These are phyloP conservation scores for Calliphora vomitoria DNA, from an alignment of 2,888 invertebrate genomes.

Conservation along the genomic window DNA sequence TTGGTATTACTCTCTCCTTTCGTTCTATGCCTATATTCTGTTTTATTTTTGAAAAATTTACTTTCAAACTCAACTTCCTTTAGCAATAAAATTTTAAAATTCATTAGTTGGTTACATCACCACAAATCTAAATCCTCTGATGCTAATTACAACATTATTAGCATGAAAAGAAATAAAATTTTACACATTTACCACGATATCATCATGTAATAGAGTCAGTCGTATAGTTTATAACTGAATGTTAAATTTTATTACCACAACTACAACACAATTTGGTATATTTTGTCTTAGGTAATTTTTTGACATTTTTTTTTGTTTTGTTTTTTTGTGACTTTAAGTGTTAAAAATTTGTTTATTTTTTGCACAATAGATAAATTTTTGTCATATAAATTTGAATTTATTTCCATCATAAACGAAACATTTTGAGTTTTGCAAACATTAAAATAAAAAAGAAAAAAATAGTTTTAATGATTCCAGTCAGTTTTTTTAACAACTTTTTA, in stretches of 20 bases:
- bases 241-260: not conserved
- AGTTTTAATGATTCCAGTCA: constrained; percentile 53
- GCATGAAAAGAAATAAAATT: not conserved
- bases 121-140: no score
- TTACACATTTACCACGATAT: not conserved
- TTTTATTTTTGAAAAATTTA: no score
- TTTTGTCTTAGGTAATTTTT: not conserved
- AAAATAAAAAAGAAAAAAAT: no score
- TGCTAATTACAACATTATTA: not conserved
- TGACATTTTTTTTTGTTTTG: constrained; percentile 48
- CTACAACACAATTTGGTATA: not conserved
- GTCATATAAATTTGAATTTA: constrained; percentile 30
- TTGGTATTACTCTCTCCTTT: no score
- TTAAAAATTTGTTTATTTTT: constrained; percentile 6
- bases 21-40: no score
- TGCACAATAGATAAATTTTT: constrained; percentile 33
- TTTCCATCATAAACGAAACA: constrained; percentile 12
- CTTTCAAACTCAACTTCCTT: no score
- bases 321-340: no score
- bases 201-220: not conserved
- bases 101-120: no score
- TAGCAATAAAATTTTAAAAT: no score
- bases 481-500: constrained; percentile 39
- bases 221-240: not conserved
- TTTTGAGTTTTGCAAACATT: not conserved